Base-by-base conservation (phyloP, 2,888 invertebrate species). In the Xylota sylvarum region DNA sequence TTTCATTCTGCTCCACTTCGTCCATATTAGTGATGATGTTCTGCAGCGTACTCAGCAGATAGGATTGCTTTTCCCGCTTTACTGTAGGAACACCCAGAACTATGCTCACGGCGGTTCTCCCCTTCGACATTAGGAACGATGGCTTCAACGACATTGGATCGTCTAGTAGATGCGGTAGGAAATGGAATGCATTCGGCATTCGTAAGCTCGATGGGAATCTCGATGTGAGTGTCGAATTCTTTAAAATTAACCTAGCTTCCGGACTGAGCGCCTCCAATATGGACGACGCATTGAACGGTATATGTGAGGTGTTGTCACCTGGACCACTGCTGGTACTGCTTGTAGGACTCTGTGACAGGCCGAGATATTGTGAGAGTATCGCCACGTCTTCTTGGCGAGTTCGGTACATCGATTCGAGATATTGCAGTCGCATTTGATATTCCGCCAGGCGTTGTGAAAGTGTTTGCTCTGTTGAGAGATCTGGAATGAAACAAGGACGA, bases 51-150 rank as follows among this genome's bases (percentile, higher is more conserved):
- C 96, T 94, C 92, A 97, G 93, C 46, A 98, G 93, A 92, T 98
- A 98, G 88, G 95, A 96, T 90, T 98, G 97, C 89, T 97, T 96
- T 88, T 97, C 97, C 50, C 98, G 93, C 89, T 95, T 96, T 5
- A 98, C 98, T 0, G 98, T 98, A 0, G 98, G 98, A 84, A 98
- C 90, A 43, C 93, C 98, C 60, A 98, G 93, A 0, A 98, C 97
- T 83, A 98, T 94, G 62, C 97, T 96, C 0, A 96, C 96, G 88
- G 96, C 96, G 7, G 94, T 94, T 76, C 96, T 94, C 2, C 95
- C 96, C 87, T 95, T 95, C 37, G 96, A 96, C 91, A 97, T 94
- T 89, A 96, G 94, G 91, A 96, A 96, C 9, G 96, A 96, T 1
- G 98, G 97, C 76, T 95, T 94, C 73, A 98, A 93, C 89, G 97